phyloP scores from a whole-genome alignment of 1,140 invertebrate genomes.

The Halictus rubicundus region DNA sequence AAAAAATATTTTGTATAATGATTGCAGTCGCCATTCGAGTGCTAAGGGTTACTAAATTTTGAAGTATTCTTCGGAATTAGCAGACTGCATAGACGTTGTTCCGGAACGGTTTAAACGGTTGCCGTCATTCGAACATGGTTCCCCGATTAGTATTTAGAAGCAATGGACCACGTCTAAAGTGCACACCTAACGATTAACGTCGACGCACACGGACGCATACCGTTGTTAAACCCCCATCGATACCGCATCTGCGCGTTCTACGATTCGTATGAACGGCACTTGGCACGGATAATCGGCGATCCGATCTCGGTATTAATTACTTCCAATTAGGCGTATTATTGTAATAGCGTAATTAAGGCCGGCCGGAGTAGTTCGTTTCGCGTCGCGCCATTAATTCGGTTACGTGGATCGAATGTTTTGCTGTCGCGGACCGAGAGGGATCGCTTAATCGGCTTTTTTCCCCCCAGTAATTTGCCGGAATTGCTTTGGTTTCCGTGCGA shows the following conservation, averaged over 20 bases:
- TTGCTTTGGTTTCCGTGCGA: neutral
- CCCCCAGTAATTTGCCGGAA: neutral
- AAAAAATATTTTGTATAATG: too few relatives aligned
- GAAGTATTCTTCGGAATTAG: too few relatives aligned
- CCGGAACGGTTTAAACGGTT: neutral
- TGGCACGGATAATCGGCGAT: neutral
- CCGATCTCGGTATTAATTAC: constrained; percentile 21
- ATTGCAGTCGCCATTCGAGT: too few relatives aligned
- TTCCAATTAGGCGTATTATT: constrained; percentile 19
- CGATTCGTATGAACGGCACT: neutral
- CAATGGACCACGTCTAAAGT: neutral
- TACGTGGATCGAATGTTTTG: constrained; percentile 11
- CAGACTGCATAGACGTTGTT: neutral
- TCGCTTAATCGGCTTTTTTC: neutral
- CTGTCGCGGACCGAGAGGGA: neutral
- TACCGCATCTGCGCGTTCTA: neutral
- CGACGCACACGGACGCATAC: neutral
- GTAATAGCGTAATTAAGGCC: constrained; percentile 17
- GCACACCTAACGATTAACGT: neutral
- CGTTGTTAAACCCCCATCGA: neutral
- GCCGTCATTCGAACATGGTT: too few relatives aligned
- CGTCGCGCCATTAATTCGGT: constrained; percentile 20
- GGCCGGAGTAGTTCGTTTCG: neutral
- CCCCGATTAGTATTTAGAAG: neutral
- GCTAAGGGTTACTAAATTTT: too few relatives aligned